phyloP scores from a whole-genome alignment of 2,113 vertebrate genomes.

The Rhipidura dahli region DNA sequence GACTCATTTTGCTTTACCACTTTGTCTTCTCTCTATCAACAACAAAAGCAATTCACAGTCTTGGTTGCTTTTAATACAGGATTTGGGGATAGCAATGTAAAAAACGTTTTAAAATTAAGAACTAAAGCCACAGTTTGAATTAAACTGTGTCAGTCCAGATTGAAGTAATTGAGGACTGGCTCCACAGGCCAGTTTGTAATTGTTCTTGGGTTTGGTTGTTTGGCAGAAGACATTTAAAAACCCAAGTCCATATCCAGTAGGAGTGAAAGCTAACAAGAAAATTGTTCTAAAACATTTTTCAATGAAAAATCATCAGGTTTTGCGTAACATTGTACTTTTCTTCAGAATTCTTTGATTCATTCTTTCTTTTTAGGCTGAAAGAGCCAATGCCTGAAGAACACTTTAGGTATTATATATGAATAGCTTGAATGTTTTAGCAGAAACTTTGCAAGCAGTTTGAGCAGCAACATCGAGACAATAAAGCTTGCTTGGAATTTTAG shows the following conservation, averaged over 20 bases:
- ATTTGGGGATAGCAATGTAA: background rate
- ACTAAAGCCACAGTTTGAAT: background rate
- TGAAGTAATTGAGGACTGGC: background rate
- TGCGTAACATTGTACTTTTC: background rate
- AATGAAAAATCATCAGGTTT: background rate
- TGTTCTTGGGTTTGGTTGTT: background rate
- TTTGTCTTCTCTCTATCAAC: background rate
- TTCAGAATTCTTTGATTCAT: background rate
- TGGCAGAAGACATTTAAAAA: background rate
- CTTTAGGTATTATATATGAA: background rate
- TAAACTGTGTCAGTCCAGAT: background rate
- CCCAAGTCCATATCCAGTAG: background rate
- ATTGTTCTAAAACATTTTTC: background rate
- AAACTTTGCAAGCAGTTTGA: background rate
- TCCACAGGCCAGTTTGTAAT: background rate
- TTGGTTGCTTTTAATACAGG: background rate
- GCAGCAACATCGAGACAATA: conserved; percentile 13
- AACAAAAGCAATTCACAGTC: background rate
- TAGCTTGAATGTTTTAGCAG: background rate
- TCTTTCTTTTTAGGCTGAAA: background rate
- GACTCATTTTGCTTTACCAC: background rate
- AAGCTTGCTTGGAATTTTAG: conserved; percentile 22
- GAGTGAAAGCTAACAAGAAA: background rate
- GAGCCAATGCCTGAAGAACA: background rate
- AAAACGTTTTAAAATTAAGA: background rate